Conservation (phyloP, 2,888 invertebrate genomes). For the Branchinecta sandiegonensis region DNA sequence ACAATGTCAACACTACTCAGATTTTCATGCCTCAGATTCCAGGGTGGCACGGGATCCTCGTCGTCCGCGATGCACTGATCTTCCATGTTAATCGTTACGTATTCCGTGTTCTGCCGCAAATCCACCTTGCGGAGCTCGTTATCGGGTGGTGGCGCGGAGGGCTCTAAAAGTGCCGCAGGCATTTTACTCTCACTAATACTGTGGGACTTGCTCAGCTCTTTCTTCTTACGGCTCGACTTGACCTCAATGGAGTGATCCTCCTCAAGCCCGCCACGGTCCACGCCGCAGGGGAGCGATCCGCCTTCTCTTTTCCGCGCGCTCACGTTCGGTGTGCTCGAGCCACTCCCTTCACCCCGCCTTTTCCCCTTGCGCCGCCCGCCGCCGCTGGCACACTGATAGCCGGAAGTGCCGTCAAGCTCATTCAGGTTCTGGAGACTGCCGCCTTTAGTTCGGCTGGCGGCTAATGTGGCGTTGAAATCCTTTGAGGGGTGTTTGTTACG, state of each 20-base stretch:
- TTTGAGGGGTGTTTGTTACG: conserved; percentile 36
- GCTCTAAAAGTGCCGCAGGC: not conserved
- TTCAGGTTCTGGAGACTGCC: conserved; percentile 41
- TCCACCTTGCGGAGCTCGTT: not conserved
- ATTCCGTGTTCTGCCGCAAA: conserved; percentile 6
- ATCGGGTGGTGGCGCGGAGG: not conserved
- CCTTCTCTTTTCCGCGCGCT: conserved; percentile 47
- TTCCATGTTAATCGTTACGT: not conserved
- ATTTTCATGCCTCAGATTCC: not conserved
- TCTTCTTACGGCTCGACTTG: not conserved
- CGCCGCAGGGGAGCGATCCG: conserved; percentile 46
- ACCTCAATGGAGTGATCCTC: not conserved
- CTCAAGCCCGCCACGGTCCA: conserved; percentile 34
- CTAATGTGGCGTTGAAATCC: conserved; percentile 36
- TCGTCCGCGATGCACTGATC: conserved; percentile 9
- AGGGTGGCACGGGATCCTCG: not conserved
- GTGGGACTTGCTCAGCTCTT: conserved; percentile 7
- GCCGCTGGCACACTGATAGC: conserved; percentile 22
- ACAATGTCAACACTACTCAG: not conserved
- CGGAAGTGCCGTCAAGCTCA: conserved; percentile 36
- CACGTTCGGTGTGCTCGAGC: conserved; percentile 30
- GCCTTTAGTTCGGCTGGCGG: conserved; percentile 42
- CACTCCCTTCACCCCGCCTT: conserved; percentile 38
- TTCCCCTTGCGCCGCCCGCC: conserved; percentile 35
- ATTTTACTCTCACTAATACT: conserved; percentile 1